Evolutionary conservation across 2,797 vertebrate species (phyloP), one percentile per base, ranked within the genome.

Genomic region (Acanthiza pusilla): DNA sequence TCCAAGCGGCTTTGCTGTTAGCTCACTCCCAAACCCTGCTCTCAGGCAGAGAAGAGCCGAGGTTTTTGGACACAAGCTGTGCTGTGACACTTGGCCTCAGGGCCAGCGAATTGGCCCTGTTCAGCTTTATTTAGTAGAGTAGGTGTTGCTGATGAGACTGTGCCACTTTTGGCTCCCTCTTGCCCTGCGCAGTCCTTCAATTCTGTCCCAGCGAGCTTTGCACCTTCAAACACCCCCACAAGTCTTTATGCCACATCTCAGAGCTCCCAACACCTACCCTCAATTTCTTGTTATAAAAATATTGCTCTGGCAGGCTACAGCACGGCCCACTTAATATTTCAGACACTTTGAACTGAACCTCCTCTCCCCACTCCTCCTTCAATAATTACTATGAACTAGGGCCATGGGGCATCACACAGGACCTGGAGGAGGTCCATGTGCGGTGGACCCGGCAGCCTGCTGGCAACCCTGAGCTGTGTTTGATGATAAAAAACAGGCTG

Each of bases 231-330:
- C 88, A 85, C 36, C 77, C 83, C 63, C 84, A 66, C 63, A 92
- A 62, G 86, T 30, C 92, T 95, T 76, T 68, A 48, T 95, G 87
- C 74, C 81, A 85, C 86, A 62, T 94, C 89, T 95, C 94, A 87
- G 89, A 89, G 80, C 92, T 93, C 26, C 0, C 76, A 91, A 95
- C 94, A 87, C 63, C 77, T 82, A 86, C 91, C 77, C 63, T 89
- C 32, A 20, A 23, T 42, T 89, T 93, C 38, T 87, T 43, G 18
- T 67, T 93, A 26, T 81, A 61, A 85, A 95, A 96, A 94, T 84
- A 96, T 30, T 51, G 38, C 20, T 81, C 91, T 96, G 96, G 86
- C 89, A 96, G 77, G 40, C 86, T 92, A 74, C 76, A 89, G 63
- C 20, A 22, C 29, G 68, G 60, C 47, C 77, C 67, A 87, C 60